Conservation (phyloP, 2,888 invertebrate species). For the Chironomus tentans region DNA sequence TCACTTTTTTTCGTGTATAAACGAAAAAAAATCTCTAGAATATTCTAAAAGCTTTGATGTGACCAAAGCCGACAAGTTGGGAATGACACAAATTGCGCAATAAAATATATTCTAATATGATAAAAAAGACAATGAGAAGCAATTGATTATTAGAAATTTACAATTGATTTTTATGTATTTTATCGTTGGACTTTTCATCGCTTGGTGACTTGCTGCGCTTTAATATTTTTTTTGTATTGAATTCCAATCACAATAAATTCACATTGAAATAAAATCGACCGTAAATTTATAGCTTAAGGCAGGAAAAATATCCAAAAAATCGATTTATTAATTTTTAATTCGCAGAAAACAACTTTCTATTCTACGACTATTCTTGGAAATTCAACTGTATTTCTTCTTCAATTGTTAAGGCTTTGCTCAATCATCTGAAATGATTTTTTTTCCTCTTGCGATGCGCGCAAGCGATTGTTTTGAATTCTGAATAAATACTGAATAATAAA, state of each 20-base stretch:
- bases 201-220: neutral
- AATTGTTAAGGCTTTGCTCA: too few species aligned
- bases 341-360: too few species aligned
- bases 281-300: neutral
- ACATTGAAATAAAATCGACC: neutral
- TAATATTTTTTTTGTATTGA: neutral
- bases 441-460: neutral
- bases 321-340: neutral
- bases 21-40: too few species aligned
- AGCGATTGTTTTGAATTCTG: conserved; percentile 12
- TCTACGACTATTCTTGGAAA: too few species aligned
- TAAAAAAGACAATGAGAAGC: neutral
- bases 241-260: too few species aligned
- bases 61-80: neutral
- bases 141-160: neutral
- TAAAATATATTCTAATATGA: neutral
- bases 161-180: conserved; percentile 26
- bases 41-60: neutral
- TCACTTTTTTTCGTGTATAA: neutral
- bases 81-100: neutral
- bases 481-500: conserved; percentile 9
- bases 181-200: conserved; percentile 8
- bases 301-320: neutral
- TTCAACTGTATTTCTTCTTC: too few species aligned
- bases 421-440: neutral